Base-by-base conservation (phyloP, 2,113 vertebrate genomes). In the Leucoraja erinaceus region DNA sequence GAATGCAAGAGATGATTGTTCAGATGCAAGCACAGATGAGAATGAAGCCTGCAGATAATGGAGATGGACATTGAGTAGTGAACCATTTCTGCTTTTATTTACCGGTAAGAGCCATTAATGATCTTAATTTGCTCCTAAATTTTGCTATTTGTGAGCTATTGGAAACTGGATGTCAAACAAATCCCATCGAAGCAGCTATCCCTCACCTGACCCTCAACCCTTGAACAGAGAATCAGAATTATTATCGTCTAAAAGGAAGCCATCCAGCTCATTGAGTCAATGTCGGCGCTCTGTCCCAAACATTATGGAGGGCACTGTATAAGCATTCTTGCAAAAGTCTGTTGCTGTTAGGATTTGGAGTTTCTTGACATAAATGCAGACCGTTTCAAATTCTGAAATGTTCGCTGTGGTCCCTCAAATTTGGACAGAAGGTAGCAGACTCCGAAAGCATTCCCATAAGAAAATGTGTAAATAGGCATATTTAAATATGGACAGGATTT, bases 1-100 rank as follows among this genome's bases (percentile, higher is more conserved):
- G 97, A 94, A 98, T 97, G 97, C 97, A 98, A 94, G 96, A 98
- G 96, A 98, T 98, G 97, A 97, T 98, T 74, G 96, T 96, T 75
- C 97, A 97, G 93, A 98, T 98, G 97, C 97, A 97, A 94, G 97
- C 97, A 76, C 97, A 97, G 94, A 97, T 98, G 97, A 96, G 96
- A 94, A 97, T 97, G 96, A 97, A 98, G 94, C 95, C 96, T 0
- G 95, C 95, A 3, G 97, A 98, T 16, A 97, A 98, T 93, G 98
- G 93, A 97, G 93, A 90, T 47, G 93, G 90, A 74, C 33, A 72
- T 8, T 91, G 66, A 91, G 90, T 54, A n/a, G 14, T 72, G 38
- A 70, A 74, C 68, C 68, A 47, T 10, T 70, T 54, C 31, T 91
- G 38, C 33, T 91, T 72, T 22, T 91, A 54, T 11, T 91, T 91